Evolutionary conservation across 2,888 invertebrate genomes (phyloP).

Genomic region (Stenchaetothrips biformis): DNA sequence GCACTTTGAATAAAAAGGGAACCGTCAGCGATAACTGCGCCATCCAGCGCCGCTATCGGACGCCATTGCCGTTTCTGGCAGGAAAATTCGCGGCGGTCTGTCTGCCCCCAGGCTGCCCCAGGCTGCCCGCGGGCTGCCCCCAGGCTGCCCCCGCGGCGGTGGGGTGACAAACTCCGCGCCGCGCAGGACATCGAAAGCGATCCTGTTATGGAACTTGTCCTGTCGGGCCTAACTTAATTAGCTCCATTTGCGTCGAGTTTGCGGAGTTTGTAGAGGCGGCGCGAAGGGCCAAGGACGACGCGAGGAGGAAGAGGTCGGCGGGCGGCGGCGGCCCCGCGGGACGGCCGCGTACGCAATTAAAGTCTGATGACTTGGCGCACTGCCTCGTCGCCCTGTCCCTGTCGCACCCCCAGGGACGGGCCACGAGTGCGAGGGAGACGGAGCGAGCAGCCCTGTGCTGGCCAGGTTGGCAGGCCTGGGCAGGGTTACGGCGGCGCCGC

Average conservation of each 20-base stretch:
- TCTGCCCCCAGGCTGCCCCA: no score
- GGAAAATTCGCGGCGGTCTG: no score
- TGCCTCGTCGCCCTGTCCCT: neutral
- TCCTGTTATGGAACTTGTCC: conserved; percentile 16
- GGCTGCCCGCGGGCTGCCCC: no score
- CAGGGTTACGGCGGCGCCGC: no score
- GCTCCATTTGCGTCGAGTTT: conserved; percentile 18
- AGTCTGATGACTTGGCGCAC: neutral
- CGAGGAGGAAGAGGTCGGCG: neutral
- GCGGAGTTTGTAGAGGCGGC: neutral
- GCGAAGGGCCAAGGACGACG: neutral
- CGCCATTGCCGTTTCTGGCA: neutral
- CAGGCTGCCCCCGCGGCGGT: no score
- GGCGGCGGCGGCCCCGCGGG: neutral
- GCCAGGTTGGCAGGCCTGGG: no score
- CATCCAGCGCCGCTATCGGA: neutral
- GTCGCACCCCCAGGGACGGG: neutral
- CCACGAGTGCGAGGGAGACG: neutral
- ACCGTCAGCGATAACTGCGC: neutral
- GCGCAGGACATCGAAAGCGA: conserved; percentile 3
- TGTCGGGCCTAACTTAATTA: conserved; percentile 17
- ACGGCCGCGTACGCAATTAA: neutral
- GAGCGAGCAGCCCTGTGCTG: no score
- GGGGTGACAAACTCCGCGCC: no score
- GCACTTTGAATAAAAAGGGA: neutral